These are phyloP conservation scores for Sycophila texana DNA, from an alignment of 2,888 invertebrate species.

Conservation along the genomic window DNA sequence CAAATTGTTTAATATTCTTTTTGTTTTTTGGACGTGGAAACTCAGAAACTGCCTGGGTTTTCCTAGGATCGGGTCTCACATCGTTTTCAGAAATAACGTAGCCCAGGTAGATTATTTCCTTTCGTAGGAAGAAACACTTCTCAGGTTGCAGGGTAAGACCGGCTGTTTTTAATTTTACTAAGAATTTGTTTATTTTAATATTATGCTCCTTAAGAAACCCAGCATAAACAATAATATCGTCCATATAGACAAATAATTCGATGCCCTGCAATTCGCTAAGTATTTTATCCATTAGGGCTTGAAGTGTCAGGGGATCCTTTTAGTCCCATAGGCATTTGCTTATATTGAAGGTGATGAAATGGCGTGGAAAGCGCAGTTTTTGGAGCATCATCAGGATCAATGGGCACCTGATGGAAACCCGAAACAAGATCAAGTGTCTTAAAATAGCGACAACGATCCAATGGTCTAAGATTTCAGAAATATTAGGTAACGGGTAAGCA, in stretches of 20 bases:
- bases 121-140: constrained; percentile 21
- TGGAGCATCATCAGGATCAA: neutral
- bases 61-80: constrained; percentile 16
- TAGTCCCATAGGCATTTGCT: neutral
- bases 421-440: neutral
- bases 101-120: constrained; percentile 2
- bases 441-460: neutral
- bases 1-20: constrained; percentile 24
- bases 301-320: neutral
- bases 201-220: neutral
- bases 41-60: neutral
- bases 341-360: neutral
- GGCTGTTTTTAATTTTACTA: constrained; percentile 9
- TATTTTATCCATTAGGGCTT: neutral
- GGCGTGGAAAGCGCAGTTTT: constrained; percentile 9
- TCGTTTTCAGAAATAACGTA: neutral
- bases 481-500: constrained; percentile 10
- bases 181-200: constrained; percentile 9
- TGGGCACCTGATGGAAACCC: neutral
- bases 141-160: constrained; percentile 10
- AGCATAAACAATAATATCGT: constrained; percentile 21
- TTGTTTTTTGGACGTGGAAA: neutral
- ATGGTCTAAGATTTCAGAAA: constrained; percentile 2
- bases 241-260: constrained; percentile 1
- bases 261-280: constrained; percentile 2